These are phyloP conservation scores for Musca domestica DNA, from an alignment of 1,140 invertebrate species.

Conservation along the genomic window DNA sequence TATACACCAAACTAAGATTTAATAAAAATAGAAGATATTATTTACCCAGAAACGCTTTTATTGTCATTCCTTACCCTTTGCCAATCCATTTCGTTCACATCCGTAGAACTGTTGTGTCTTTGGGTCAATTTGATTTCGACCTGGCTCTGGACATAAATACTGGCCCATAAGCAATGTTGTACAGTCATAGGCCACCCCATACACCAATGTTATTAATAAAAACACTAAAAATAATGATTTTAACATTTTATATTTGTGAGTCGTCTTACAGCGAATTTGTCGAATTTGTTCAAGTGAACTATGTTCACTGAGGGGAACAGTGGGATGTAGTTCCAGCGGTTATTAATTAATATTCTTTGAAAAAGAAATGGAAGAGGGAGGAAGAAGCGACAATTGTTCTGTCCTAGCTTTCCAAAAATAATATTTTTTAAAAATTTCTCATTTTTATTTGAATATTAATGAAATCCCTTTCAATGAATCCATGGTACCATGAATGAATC, in stretches of 20 bases:
- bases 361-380: too few species aligned
- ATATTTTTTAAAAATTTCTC: too few species aligned
- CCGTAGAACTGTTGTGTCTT: constrained; percentile 84
- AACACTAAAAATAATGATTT: constrained; percentile 1
- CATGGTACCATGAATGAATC: too few species aligned
- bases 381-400: too few species aligned
- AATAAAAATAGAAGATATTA: constrained; percentile 18
- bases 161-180: constrained; percentile 76
- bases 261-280: too few species aligned
- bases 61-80: constrained; percentile 61
- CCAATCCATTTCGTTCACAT: constrained; percentile 77
- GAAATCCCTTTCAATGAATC: too few species aligned
- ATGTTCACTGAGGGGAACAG: too few species aligned
- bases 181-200: constrained; percentile 58
- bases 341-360: too few species aligned
- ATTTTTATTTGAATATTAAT: too few species aligned
- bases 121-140: constrained; percentile 76
- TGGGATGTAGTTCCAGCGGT: too few species aligned
- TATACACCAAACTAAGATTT: constrained; percentile 71
- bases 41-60: not conserved
- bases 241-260: not conserved
- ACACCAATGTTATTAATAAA: not conserved
- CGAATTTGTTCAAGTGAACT: too few species aligned
- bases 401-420: too few species aligned
- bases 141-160: constrained; percentile 81